Evolutionary conservation across 1,140 invertebrate species (phyloP).

Genomic region (Brachionus asplanchnoidis): DNA sequence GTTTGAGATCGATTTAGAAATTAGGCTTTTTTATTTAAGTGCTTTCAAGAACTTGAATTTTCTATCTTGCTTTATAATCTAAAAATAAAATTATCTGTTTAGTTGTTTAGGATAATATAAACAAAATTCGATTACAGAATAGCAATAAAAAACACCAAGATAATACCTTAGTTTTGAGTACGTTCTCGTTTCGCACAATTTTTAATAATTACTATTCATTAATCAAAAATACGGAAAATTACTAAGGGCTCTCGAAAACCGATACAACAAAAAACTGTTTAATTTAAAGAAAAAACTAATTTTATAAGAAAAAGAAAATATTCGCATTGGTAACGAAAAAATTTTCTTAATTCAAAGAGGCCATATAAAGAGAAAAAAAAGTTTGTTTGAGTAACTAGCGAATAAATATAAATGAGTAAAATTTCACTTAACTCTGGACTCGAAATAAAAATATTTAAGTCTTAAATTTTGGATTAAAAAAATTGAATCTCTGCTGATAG

Average conservation of each 20-base stretch:
- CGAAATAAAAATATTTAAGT: neutral
- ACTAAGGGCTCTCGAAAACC: neutral
- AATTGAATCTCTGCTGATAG: neutral
- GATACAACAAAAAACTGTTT: constrained; percentile 10
- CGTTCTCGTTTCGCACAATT: neutral
- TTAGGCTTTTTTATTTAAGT: neutral
- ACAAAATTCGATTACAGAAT: constrained; percentile 31
- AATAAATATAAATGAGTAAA: neutral
- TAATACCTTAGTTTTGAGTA: neutral
- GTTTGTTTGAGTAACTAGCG: constrained; percentile 21
- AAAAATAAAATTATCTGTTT: constrained; percentile 21
- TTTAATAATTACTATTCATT: neutral
- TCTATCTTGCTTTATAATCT: neutral
- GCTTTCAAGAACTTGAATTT: constrained; percentile 12
- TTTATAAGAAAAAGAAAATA: constrained; percentile 3
- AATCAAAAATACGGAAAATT: neutral
- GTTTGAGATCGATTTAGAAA: constrained; percentile 6
- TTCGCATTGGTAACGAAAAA: neutral
- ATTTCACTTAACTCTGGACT: constrained; percentile 10
- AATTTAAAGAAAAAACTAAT: neutral
- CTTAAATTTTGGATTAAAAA: constrained; percentile 22
- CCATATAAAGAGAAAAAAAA: neutral
- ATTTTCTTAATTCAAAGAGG: neutral
- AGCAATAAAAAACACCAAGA: neutral
- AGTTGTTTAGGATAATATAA: constrained; percentile 31